A percentile compares a stretch with the other conserved stretches of the same genome.
These are phyloP conservation scores for Odontomyia ornata DNA, from an alignment of 2,888 invertebrate genomes.

Conservation along the genomic window DNA sequence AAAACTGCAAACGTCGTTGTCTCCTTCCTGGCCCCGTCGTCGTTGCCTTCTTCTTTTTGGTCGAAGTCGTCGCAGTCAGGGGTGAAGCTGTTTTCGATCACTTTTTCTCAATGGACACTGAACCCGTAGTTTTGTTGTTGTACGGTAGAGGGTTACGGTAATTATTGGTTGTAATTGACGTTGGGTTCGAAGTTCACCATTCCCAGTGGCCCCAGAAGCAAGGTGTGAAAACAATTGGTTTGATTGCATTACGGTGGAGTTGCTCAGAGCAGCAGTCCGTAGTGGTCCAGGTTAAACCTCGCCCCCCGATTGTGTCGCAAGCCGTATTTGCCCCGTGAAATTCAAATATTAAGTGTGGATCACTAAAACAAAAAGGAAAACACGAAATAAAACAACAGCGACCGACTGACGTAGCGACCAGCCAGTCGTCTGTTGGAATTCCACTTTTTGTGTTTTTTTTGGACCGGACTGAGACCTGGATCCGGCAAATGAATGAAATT, in stretches of 20 bases:
- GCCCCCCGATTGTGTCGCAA: too few relatives aligned
- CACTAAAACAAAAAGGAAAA: neutral
- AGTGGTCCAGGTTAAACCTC: too few relatives aligned
- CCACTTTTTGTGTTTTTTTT: slow-evolving; percentile 3
- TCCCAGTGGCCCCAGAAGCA: too few relatives aligned
- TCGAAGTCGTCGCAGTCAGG: neutral
- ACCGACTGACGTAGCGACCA: too few relatives aligned
- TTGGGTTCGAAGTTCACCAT: too few relatives aligned
- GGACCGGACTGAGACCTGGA: neutral
- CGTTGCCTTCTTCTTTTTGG: neutral
- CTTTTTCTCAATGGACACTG: slow-evolving; percentile 24
- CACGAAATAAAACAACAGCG: neutral
- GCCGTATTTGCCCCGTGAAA: too few relatives aligned
- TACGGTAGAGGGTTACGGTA: too few relatives aligned
- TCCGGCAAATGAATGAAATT: too few relatives aligned
- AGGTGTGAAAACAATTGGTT: slow-evolving; percentile 11
- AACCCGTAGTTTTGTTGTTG: too few relatives aligned
- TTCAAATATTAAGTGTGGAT: neutral
- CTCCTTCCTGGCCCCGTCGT: neutral
- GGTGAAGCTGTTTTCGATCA: slow-evolving; percentile 1
- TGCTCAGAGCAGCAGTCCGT: neutral
- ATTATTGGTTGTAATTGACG: too few relatives aligned
- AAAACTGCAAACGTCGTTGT: slow-evolving; percentile 37
- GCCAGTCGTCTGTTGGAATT: too few relatives aligned
- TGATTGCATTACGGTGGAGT: neutral